A percentile compares a stretch with the other conserved stretches of the same genome.
phyloP scores from a whole-genome alignment of 2,113 vertebrate species.

The Bufo gargarizans region DNA sequence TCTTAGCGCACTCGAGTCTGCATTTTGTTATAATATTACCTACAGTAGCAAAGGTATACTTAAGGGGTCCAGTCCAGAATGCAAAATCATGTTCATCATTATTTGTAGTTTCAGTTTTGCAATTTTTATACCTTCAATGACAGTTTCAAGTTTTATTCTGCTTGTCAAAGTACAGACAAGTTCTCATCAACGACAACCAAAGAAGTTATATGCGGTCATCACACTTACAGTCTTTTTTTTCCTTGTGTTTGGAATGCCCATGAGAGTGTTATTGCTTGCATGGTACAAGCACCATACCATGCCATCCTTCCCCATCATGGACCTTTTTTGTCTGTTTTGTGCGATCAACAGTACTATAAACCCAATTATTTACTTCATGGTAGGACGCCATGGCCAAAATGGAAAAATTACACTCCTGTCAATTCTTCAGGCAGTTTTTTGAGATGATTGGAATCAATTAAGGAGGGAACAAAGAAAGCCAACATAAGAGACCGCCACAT shows the following conservation, averaged over 20 bases:
- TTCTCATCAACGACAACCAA: neutral
- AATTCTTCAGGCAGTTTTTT: conserved; percentile 42
- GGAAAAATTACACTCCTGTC: conserved; percentile 14
- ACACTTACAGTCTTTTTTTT: conserved; percentile 65
- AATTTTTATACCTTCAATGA: conserved; percentile 63
- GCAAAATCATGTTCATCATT: neutral
- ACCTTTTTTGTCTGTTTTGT: conserved; percentile 61
- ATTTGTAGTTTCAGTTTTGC: conserved; percentile 58
- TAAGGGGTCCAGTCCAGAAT: neutral
- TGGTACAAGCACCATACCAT: conserved; percentile 40
- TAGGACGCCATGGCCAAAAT: conserved; percentile 46
- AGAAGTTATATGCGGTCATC: conserved; percentile 59
- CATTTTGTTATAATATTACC: conserved; percentile 29
- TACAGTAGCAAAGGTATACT: neutral
- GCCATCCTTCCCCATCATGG: conserved; percentile 22
- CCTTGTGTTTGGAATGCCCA: conserved; percentile 61
- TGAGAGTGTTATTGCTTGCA: conserved; percentile 41
- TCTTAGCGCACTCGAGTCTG: neutral
- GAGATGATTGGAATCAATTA: conserved; percentile 19
- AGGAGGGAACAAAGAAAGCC: neutral
- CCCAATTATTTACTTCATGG: conserved; percentile 60
- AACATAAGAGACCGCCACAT: neutral
- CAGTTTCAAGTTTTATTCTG: conserved; percentile 64
- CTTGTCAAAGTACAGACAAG: conserved; percentile 62
- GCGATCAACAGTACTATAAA: conserved; percentile 60